Evolutionary conservation across 2,113 vertebrate species (phyloP).

Genomic region (Empidonax traillii): DNA sequence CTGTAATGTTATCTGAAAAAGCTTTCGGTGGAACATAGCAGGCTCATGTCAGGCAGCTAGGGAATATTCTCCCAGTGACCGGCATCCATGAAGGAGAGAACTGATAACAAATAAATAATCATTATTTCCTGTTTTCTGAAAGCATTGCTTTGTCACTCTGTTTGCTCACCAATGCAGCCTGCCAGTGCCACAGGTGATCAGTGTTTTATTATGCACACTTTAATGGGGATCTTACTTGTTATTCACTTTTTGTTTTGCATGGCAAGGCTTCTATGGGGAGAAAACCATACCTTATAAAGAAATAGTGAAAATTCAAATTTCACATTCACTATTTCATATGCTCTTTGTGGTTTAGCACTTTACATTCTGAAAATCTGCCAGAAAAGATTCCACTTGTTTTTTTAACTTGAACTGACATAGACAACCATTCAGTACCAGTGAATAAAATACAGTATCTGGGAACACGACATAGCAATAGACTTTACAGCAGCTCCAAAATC

Average conservation of each 20-base stretch:
- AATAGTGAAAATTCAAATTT: not conserved
- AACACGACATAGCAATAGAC: not conserved
- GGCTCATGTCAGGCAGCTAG: not conserved
- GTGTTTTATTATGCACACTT: not conserved
- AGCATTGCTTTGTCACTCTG: not conserved
- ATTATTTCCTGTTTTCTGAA: not conserved
- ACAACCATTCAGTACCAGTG: not conserved
- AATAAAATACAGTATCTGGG: not conserved
- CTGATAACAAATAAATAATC: not conserved
- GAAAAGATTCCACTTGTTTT: not conserved
- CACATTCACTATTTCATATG: not conserved
- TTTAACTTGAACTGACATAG: not conserved
- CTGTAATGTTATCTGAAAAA: not conserved
- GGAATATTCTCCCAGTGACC: not conserved
- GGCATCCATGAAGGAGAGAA: not conserved
- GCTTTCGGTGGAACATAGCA: not conserved
- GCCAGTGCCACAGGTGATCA: not conserved
- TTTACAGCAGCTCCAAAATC: not conserved
- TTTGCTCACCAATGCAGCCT: not conserved
- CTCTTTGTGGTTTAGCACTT: not conserved
- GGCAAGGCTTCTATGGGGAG: not conserved
- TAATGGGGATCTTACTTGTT: not conserved
- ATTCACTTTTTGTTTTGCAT: not conserved
- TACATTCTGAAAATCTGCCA: not conserved
- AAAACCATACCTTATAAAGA: not conserved